A percentile compares a stretch with the other conserved stretches of the same genome.
Conservation (phyloP, 1,140 invertebrate genomes). For the Tetraneura akinire region DNA sequence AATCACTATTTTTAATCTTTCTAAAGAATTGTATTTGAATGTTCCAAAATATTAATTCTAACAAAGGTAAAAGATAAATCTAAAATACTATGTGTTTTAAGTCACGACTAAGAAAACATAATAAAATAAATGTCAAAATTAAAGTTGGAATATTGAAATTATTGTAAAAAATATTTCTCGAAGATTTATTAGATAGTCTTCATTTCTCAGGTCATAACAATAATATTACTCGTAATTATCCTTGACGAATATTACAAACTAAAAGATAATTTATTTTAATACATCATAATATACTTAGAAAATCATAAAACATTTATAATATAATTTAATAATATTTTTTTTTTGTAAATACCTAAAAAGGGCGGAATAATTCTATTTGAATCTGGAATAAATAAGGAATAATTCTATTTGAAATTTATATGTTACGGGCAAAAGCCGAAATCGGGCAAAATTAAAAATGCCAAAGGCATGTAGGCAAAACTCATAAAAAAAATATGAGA, state of each 20-base stretch:
- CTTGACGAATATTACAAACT: neutral
- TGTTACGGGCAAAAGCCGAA: too few species aligned
- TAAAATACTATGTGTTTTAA: neutral
- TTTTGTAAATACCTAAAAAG: too few species aligned
- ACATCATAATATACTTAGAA: too few species aligned
- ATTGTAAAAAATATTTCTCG: neutral
- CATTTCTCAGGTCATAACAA: neutral
- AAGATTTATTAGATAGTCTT: neutral
- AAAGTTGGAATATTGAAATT: neutral
- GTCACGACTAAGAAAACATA: conserved; percentile 4
- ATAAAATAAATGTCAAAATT: neutral
- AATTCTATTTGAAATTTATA: too few species aligned
- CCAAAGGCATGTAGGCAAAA: too few species aligned
- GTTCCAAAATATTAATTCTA: neutral
- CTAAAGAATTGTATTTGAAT: neutral
- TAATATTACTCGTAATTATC: too few species aligned
- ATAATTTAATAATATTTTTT: too few species aligned
- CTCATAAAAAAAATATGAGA: too few species aligned
- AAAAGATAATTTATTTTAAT: neutral
- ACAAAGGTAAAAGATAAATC: neutral
- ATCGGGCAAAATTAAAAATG: too few species aligned
- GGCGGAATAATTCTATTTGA: too few species aligned
- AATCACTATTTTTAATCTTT: conserved; percentile 4
- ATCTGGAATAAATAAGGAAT: too few species aligned
- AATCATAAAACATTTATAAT: too few species aligned